Conservation (phyloP, 2,888 invertebrate species). For the Rhorus exstirpatorius region DNA sequence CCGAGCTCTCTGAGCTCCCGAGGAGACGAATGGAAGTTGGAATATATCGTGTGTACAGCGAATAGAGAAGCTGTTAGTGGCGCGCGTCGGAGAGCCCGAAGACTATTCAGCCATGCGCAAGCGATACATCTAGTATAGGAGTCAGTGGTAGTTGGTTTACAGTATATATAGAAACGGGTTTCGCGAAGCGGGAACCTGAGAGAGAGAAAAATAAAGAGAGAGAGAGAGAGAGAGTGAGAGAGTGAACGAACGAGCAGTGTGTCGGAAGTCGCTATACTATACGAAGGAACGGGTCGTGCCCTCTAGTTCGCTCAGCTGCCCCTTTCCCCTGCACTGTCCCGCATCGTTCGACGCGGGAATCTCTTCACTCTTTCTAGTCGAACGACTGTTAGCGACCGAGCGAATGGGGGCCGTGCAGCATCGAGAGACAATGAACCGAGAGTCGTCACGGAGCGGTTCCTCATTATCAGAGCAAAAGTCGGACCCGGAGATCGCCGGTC, state of each 20-base stretch:
- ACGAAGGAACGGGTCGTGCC: slow-evolving; percentile 70
- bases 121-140: slow-evolving; percentile 26
- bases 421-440: slow-evolving; percentile 72
- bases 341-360: slow-evolving; percentile 40
- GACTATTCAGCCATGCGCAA: slow-evolving; percentile 61
- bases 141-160: not conserved
- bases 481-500: slow-evolving; percentile 43
- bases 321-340: slow-evolving; percentile 21
- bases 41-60: slow-evolving; percentile 18
- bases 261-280: slow-evolving; percentile 65
- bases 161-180: slow-evolving; percentile 57
- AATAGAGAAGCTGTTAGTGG: slow-evolving; percentile 24
- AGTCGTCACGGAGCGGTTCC: slow-evolving; percentile 45
- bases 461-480: slow-evolving; percentile 59
- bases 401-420: slow-evolving; percentile 45
- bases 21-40: slow-evolving; percentile 47
- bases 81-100: slow-evolving; percentile 33
- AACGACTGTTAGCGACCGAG: slow-evolving; percentile 53
- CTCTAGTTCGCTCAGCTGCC: slow-evolving; percentile 52
- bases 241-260: slow-evolving; percentile 51
- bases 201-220: slow-evolving; percentile 21
- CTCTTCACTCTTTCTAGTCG: slow-evolving; percentile 53
- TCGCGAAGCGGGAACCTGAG: slow-evolving; percentile 48
- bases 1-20: slow-evolving; percentile 50
- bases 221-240: slow-evolving; percentile 39